Evolutionary conservation across 2,113 vertebrate genomes (phyloP).

Genomic region (Mastomys coucha): DNA sequence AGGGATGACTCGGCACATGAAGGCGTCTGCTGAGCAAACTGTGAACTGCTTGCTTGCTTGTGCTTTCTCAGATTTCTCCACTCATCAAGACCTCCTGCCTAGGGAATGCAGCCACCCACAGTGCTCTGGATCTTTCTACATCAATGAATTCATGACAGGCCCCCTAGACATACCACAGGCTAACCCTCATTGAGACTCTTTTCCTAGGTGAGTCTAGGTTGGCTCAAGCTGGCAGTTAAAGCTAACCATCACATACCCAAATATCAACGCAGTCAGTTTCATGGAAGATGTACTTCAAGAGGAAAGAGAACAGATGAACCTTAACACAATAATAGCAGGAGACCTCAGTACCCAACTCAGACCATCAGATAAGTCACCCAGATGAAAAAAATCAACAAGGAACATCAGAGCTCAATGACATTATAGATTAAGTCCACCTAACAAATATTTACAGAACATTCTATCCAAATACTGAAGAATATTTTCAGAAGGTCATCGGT

Average conservation of each 20-base stretch:
- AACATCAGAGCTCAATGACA: not conserved
- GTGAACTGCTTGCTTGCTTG: not conserved
- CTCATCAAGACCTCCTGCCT: not conserved
- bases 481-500: not conserved
- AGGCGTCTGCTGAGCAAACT: not conserved
- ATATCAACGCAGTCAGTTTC: not conserved
- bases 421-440: not conserved
- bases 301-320: not conserved
- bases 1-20: not conserved
- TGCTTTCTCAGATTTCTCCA: not conserved
- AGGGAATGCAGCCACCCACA: not conserved
- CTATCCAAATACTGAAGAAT: not conserved
- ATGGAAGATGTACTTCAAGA: no score
- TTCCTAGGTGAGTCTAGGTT: not conserved
- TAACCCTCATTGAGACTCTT: not conserved
- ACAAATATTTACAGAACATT: not conserved
- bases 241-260: not conserved
- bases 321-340: not conserved
- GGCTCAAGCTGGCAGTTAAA: not conserved
- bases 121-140: not conserved
- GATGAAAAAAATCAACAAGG: not conserved
- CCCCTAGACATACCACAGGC: not conserved
- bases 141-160: not conserved
- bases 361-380: no score
- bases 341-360: no score